Conservation (phyloP, 2,888 invertebrate species). For the Aricia artaxerxes region DNA sequence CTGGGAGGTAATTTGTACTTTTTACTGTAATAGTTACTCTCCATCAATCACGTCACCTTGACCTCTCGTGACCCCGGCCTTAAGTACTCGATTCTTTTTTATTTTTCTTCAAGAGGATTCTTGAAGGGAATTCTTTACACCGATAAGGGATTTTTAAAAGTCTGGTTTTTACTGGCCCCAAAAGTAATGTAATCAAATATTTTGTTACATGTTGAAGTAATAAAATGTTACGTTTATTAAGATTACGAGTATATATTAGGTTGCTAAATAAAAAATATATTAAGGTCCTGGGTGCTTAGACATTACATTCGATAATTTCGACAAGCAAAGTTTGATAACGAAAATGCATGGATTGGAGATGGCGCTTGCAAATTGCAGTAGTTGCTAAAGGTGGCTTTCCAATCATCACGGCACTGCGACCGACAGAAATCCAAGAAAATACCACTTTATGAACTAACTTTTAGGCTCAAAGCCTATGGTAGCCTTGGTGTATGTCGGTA, state of each 20-base stretch:
- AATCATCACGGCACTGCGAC: too few relatives aligned
- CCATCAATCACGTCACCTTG: conserved; percentile 10
- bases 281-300: too few relatives aligned
- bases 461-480: neutral
- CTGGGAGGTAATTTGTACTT: conserved; percentile 16
- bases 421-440: too few relatives aligned
- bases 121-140: neutral
- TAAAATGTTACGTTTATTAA: neutral
- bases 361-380: too few relatives aligned
- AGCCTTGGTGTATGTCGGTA: neutral
- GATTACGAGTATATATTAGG: too few relatives aligned
- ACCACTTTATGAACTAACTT: too few relatives aligned
- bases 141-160: neutral
- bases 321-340: too few relatives aligned
- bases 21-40: conserved; percentile 7
- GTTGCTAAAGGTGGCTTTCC: too few relatives aligned
- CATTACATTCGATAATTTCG: too few relatives aligned
- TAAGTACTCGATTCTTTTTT: neutral
- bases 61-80: neutral
- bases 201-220: neutral
- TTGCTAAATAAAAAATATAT: too few relatives aligned
- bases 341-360: too few relatives aligned
- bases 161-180: neutral
- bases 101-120: neutral
- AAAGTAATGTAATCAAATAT: neutral